Conservation (phyloP, 1,140 invertebrate species). For the Whitmania pigra region DNA sequence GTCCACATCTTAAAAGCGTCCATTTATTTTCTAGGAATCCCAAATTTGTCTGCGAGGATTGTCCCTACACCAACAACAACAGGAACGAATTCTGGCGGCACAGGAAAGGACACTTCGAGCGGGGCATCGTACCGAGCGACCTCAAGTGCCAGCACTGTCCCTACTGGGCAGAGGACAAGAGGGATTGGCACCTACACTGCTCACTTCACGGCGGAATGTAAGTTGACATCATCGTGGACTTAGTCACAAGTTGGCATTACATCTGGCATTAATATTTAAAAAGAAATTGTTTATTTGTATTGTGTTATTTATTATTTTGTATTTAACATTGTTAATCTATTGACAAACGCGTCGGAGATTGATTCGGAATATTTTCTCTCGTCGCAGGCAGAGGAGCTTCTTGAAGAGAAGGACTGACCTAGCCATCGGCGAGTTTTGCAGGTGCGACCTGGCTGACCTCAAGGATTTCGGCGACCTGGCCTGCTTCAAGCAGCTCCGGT, state of each 20-base stretch:
- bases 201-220: conserved; percentile 34
- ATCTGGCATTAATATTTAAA: too few relatives aligned
- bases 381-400: neutral
- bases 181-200: conserved; percentile 63
- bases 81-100: conserved; percentile 72
- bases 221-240: neutral
- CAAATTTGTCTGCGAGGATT: conserved; percentile 56
- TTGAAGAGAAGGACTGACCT: neutral
- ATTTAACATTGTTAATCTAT: too few relatives aligned
- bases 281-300: too few relatives aligned
- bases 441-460: conserved; percentile 11
- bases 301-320: too few relatives aligned
- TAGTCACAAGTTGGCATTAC: too few relatives aligned
- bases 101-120: conserved; percentile 59
- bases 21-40: conserved; percentile 32
- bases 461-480: neutral
- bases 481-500: neutral
- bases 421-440: neutral
- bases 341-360: too few relatives aligned
- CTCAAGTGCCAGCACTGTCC: conserved; percentile 67
- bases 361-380: neutral
- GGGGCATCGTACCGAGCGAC: conserved; percentile 49
- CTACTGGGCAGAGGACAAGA: conserved; percentile 66
- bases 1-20: too few relatives aligned
- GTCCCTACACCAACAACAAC: conserved; percentile 62